Percentiles rank a stretch among this genome's conserved stretches.
Evolutionary conservation across 2,888 invertebrate species (phyloP).

Genomic region (Phengaris arion): DNA sequence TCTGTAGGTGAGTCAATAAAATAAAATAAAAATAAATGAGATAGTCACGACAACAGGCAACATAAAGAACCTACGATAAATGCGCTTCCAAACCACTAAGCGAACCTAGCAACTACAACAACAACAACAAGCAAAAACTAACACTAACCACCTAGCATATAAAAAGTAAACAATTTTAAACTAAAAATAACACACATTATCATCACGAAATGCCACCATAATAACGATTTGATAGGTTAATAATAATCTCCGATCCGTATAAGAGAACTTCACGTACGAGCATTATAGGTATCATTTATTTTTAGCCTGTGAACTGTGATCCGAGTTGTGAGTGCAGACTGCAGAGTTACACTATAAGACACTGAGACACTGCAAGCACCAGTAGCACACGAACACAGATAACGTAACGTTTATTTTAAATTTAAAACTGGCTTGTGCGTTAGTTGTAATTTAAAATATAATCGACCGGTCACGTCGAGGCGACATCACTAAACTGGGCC

Average conservation of each 20-base stretch:
- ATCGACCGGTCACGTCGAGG: neutral
- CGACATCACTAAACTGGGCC: conserved; percentile 18
- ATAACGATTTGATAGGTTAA: neutral
- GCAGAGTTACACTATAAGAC: neutral
- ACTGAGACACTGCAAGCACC: conserved; percentile 5
- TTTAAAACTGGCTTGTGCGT: neutral
- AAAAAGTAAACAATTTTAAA: neutral
- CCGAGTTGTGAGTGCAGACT: neutral
- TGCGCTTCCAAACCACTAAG: neutral
- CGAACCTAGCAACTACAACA: no score
- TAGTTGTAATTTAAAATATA: conserved; percentile 19
- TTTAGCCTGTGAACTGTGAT: neutral
- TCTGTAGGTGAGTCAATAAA: no score
- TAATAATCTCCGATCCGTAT: neutral
- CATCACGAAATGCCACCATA: conserved; percentile 14
- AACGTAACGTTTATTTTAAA: neutral
- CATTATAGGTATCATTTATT: conserved; percentile 1
- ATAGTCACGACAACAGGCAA: neutral
- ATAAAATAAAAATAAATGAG: no score
- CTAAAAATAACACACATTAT: conserved; percentile 16
- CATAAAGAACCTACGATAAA: neutral
- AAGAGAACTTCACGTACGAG: neutral
- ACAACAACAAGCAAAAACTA: no score
- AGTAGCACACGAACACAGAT: neutral
- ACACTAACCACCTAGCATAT: no score